Evolutionary conservation across 1,140 invertebrate species (phyloP), one percentile per base, ranked within the genome.

Genomic region (Platyscapa corneri): DNA sequence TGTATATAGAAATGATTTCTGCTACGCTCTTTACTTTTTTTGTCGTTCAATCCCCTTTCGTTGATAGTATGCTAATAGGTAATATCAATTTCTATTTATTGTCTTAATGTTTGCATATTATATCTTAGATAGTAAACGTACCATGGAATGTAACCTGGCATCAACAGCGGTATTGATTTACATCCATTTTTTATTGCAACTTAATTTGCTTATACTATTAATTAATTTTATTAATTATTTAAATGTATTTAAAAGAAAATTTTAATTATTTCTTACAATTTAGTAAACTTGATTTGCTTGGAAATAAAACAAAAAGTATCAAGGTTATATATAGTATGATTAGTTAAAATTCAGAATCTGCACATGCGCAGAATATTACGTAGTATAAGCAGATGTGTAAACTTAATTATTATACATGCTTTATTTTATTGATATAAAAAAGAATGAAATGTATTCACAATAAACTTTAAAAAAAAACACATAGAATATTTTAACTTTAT

Each of bases 301-400:
- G 5, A 37, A 37, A 23, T 72, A 72, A 72, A 72, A 72, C 16
- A 8, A 39, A 39, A 30, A 37, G 32, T 1, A 39, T 39, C 20
- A 37, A 32, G 6, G 6, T 72, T n/a, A 42, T 37, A n/a, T 42
- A 74, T 37, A 39, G 39, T 37, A 37, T 37, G 32, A 70, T 37
- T 70, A 37, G 32, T 37, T n/a, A 74, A 74, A 74, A n/a, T 74
- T 74, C 70, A 39, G 37, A n/a, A 12, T n/a, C 7, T 74, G 70
- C 70, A 42, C 70, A 74, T 74, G 70, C 70, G 70, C 37, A 74
- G 37, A 74, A 20, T 42, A 42, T 42, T 39, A 12, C 14, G 27
- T 60, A 10, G 7, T 37, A 70, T 37, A 70, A 70, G 5, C 34
- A 6, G 12, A 53, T n/a, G 49, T 53, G 18, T 53, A 53, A 12